Base-by-base conservation (phyloP, 1,140 invertebrate genomes). In the Camponotus vicinus region DNA sequence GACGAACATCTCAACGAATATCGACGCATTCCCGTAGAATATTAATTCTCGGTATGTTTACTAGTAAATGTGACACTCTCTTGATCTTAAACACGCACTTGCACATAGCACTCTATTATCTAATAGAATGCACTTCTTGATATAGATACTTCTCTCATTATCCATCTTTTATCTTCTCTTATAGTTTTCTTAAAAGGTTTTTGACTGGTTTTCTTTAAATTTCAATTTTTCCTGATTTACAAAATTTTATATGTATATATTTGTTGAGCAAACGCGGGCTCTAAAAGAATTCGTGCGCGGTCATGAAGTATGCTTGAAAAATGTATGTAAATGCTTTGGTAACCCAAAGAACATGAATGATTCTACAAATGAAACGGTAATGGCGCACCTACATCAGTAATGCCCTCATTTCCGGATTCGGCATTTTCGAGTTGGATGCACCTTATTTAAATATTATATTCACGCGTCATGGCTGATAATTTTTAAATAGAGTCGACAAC, bases 1-100 rank as follows among this genome's bases (percentile, higher is more conserved):
- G 73, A 83, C 79, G 79, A 83, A 73, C 69, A 61, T 73, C 49
- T 52, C 79, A 83, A 83, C 79, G 40, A 73, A 83, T 70, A 70
- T 61, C 79, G 49, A 83, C 79, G 63, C 21, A 75, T 83, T 75
- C 40, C 52, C 42, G 42, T 83, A 83, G 55, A 83, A 40, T 75
- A 37, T 49, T 37, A 75, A 70, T 55, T 75, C 55, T 83, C 79
- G 79, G 79, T 83, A 83, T 75, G 79, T 83, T 59, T 55, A 83
- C n/a, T 61, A 75, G 55, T 83, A 61, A 61, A 83, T 82, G 79
- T 82, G 21, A 71, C 52, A 59, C 37, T 18, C 49, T 52, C 15
- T 70, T 73, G 49, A 73, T 82, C 15, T 59, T 61, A 45, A 82
- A 82, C 13, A 83, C 40, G 79, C 67, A 82, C 67, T 73, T 82